Base-by-base conservation (phyloP, 2,113 vertebrate genomes). In the Xiphias gladius region DNA sequence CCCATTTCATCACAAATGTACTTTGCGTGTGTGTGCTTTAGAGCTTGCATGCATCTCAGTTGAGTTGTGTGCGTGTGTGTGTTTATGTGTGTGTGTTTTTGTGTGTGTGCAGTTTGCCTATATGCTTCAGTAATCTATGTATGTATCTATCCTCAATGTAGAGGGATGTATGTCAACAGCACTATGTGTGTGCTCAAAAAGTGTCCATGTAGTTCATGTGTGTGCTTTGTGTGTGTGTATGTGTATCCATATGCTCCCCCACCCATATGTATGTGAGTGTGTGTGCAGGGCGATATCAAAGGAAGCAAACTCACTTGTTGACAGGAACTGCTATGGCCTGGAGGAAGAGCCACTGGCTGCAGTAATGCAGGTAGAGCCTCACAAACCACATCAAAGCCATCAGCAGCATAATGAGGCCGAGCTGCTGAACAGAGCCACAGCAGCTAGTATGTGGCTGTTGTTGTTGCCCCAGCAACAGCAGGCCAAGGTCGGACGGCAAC, bases 291-390 rank as follows among this genome's bases (percentile, higher is more conserved):
- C 69, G 67, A 91, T 92, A 94, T 94, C 93, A 94, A 94, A 95
- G 93, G 91, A 90, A 89, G 85, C 88, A 86, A 67, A 95, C 97
- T 97, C 95, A 98, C 98, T 96, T 98, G 94, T 96, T 96, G 91
- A 98, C 96, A 91, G 97, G 97, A 94, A 96, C 92, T 0, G 95
- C 95, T 88, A 96, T 95, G 92, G 86, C 92, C 89, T 94, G 91
- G 84, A 99, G 98, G 94, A 96, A 97, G 77, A 99, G 93, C 97
- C 97, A 97, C 88, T 99, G 98, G 94, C 96, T 96, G 83, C 95
- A 93, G 94, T 99, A 99, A 94, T 98, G 98, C 92, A 98, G 86
- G 94, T 97, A 98, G 76, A 99, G 96, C 86, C 97, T 95, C 85
- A 95, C 84, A 78, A 99, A 97, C 97, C 97, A 99, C 91, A 97